Evolutionary conservation across 2,797 vertebrate species (phyloP).

Genomic region (Artibeus lituratus): DNA sequence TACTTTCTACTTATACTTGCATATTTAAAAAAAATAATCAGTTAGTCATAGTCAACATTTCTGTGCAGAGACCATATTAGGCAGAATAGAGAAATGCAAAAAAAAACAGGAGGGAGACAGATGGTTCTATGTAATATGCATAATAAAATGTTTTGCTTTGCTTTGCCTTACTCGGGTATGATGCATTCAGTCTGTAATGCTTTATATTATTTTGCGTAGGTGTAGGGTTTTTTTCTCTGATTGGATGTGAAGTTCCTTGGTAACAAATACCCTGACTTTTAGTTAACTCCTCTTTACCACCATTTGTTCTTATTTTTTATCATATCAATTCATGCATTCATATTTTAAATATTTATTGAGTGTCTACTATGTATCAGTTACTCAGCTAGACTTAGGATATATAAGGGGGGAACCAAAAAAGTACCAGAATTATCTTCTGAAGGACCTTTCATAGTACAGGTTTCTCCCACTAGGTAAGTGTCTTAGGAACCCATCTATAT

Average conservation of each 20-base stretch:
- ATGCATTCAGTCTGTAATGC: background rate
- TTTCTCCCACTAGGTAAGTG: background rate
- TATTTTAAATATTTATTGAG: background rate
- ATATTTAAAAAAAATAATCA: constrained; percentile 66
- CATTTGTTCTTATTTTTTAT: background rate
- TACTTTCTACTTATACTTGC: constrained; percentile 53
- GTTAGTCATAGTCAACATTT: constrained; percentile 69
- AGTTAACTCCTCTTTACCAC: background rate
- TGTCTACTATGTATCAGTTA: background rate
- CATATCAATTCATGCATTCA: background rate
- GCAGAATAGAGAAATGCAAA: constrained; percentile 31
- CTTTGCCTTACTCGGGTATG: background rate
- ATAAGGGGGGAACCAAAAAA: background rate
- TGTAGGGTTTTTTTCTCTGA: background rate
- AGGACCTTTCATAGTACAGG: background rate
- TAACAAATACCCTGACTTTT: background rate
- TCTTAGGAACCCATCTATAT: background rate
- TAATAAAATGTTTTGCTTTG: constrained; percentile 38
- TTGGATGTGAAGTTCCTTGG: background rate
- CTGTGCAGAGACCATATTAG: constrained; percentile 54
- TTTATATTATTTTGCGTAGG: constrained; percentile 15
- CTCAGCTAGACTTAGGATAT: background rate
- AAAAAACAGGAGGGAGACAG: constrained; percentile 58
- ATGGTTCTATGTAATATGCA: constrained; percentile 50
- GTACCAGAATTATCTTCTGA: background rate